Evolutionary conservation across 2,113 vertebrate species (phyloP).

Genomic region (Myrmophylax atrothorax): DNA sequence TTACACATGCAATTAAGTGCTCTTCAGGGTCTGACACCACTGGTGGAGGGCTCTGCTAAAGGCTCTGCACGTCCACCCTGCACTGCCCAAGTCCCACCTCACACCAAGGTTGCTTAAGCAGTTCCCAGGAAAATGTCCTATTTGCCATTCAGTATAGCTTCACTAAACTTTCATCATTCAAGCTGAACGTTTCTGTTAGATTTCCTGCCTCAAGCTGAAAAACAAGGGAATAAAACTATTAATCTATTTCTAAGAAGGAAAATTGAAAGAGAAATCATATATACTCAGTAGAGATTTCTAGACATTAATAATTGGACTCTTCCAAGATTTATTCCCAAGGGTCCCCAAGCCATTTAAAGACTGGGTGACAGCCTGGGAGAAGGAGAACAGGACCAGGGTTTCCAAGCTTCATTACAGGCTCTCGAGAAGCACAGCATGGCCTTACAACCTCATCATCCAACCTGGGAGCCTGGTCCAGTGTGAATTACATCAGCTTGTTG

Average conservation of each 20-base stretch:
- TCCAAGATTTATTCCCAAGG: not conserved
- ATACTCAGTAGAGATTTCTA: not conserved
- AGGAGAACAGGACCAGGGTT: not conserved
- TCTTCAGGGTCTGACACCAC: not conserved
- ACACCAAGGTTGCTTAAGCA: not conserved
- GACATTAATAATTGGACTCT: not conserved
- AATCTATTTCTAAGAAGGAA: not conserved
- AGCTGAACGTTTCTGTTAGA: not conserved
- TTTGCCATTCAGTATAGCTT: not conserved
- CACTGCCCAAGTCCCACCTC: not conserved
- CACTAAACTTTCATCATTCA: not conserved
- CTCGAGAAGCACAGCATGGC: not conserved
- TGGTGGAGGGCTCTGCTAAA: not conserved
- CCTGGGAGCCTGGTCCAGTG: not conserved
- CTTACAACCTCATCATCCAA: not conserved
- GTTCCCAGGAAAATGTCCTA: not conserved
- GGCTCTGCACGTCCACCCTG: not conserved
- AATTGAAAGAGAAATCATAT: not conserved
- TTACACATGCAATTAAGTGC: not conserved
- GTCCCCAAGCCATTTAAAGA: not conserved
- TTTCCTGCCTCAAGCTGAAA: constrained; percentile 1
- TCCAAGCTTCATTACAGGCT: not conserved
- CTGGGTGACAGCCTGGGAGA: not conserved
- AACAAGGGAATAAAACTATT: not conserved
- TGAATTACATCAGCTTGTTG: not conserved